A percentile compares a stretch with the other conserved stretches of the same genome.
These are phyloP conservation scores for Miichthys miiuy DNA, from an alignment of 2,797 vertebrate species.

Conservation along the genomic window DNA sequence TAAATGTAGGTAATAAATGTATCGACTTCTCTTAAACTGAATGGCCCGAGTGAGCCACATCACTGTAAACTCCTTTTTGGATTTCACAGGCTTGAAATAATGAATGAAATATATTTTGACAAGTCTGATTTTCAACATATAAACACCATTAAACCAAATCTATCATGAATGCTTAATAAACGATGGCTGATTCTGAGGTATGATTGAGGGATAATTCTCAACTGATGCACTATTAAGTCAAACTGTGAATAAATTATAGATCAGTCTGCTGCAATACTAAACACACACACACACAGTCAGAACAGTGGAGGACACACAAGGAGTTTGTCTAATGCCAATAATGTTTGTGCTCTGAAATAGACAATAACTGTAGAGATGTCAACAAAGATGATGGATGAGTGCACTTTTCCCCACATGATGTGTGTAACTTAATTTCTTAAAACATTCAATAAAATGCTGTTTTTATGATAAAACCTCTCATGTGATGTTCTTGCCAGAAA, in stretches of 20 bases:
- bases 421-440: constrained; percentile 53
- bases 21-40: constrained; percentile 11
- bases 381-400: constrained; percentile 14
- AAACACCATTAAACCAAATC: constrained; percentile 8
- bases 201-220: constrained; percentile 42
- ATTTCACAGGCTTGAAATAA: constrained; percentile 17
- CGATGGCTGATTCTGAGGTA: constrained; percentile 33
- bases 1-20: constrained; percentile 14
- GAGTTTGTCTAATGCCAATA: constrained; percentile 18
- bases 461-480: constrained; percentile 38
- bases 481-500: constrained; percentile 25
- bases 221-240: constrained; percentile 72
- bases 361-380: not conserved
- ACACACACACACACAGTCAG: constrained; percentile 31
- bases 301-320: constrained; percentile 29
- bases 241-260: constrained; percentile 78
- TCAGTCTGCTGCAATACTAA: constrained; percentile 69
- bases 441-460: constrained; percentile 65
- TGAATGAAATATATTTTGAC: constrained; percentile 11
- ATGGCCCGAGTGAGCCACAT: not conserved
- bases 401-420: constrained; percentile 29
- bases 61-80: constrained; percentile 19
- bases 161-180: constrained; percentile 20
- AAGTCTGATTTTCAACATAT: constrained; percentile 18
- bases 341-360: constrained; percentile 26